phyloP scores from a whole-genome alignment of 2,797 vertebrate species.

The Allobates femoralis region DNA sequence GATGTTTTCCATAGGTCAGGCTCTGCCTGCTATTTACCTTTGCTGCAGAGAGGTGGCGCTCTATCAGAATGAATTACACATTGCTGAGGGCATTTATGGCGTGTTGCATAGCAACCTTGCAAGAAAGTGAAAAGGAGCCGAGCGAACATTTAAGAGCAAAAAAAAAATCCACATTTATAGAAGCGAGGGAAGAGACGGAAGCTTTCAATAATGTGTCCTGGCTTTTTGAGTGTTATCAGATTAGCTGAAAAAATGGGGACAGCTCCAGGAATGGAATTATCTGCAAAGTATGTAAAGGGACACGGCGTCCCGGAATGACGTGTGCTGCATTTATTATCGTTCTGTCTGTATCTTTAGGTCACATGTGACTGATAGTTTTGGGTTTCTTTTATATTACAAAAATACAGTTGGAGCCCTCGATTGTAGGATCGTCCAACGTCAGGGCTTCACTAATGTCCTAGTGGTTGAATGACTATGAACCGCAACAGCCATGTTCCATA shows the following conservation, averaged over 20 bases:
- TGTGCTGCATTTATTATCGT: background rate
- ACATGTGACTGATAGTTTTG: background rate
- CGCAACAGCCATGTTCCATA: too few relatives aligned
- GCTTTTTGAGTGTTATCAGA: background rate
- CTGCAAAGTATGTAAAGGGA: background rate
- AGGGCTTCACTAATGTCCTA: too few relatives aligned
- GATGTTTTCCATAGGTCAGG: background rate
- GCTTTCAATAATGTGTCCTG: background rate
- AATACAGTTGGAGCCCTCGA: background rate
- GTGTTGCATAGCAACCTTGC: slow-evolving; percentile 14
- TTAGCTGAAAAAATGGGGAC: background rate
- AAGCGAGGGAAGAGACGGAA: background rate
- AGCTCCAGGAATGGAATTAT: background rate
- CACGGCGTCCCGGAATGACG: background rate
- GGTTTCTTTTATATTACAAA: background rate
- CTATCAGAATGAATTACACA: background rate
- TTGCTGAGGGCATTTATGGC: slow-evolving; percentile 22
- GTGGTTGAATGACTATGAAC: too few relatives aligned
- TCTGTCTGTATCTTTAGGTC: background rate
- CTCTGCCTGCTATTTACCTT: background rate
- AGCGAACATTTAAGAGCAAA: background rate
- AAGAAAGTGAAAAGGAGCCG: background rate
- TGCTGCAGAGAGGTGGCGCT: background rate
- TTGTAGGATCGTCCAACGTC: background rate
- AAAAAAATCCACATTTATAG: slow-evolving; percentile 1